Evolutionary conservation across 2,888 invertebrate genomes (phyloP).

Genomic region (Aporophyla nigra): DNA sequence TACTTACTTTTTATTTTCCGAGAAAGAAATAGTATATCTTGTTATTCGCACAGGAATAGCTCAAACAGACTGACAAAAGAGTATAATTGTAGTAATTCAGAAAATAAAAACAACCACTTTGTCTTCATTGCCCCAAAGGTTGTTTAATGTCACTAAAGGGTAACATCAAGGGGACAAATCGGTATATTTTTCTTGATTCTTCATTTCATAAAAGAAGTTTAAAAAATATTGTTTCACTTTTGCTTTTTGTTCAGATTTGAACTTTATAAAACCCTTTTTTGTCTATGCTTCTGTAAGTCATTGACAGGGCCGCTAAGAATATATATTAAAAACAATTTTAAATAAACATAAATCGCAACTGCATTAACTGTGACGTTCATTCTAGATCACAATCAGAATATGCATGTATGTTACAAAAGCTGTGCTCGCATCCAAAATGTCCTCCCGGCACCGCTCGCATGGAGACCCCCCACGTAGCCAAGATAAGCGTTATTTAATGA

Average conservation of each 20-base stretch:
- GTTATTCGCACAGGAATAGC: neutral
- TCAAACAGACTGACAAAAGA: neutral
- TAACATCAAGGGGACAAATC: neutral
- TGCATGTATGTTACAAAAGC: conserved; percentile 26
- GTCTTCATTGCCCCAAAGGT: neutral
- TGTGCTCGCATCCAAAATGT: conserved; percentile 39
- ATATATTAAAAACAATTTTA: neutral
- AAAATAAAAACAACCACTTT: neutral
- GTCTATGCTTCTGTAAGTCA: neutral
- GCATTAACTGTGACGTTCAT: conserved; percentile 28
- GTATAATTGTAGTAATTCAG: neutral
- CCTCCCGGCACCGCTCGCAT: conserved; percentile 34
- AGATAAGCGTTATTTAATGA: conserved; percentile 81
- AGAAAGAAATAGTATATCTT: neutral
- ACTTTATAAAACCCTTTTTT: neutral
- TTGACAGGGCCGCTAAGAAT: neutral
- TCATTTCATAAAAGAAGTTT: neutral
- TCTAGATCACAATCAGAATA: conserved; percentile 46
- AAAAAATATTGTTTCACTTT: neutral
- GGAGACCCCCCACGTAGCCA: conserved; percentile 62
- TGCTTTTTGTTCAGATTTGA: neutral
- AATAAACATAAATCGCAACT: conserved; percentile 22
- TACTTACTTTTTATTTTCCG: too few relatives aligned
- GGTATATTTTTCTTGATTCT: neutral
- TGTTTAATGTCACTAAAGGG: neutral